phyloP scores from a whole-genome alignment of 2,797 vertebrate species.

The Labeo calbasu region DNA sequence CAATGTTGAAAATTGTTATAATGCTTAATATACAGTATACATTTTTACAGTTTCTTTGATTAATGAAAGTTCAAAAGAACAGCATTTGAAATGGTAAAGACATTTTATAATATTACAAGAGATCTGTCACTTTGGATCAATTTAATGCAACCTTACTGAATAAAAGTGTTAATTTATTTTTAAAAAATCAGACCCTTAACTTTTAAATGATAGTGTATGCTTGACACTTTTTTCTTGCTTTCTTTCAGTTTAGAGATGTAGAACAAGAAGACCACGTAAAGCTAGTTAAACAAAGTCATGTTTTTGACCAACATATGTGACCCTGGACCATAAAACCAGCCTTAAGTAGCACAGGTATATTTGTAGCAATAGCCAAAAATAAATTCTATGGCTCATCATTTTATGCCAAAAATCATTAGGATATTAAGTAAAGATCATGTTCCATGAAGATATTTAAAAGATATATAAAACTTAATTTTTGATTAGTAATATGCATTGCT shows the following conservation, averaged over 20 bases:
- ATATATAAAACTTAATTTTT: too few species aligned
- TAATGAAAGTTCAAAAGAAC: background rate
- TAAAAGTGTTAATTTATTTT: background rate
- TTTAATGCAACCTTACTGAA: background rate
- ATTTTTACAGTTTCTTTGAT: background rate
- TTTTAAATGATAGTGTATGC: background rate
- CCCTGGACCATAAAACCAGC: too few species aligned
- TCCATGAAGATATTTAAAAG: too few species aligned
- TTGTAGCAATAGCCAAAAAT: too few species aligned
- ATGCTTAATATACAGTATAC: background rate
- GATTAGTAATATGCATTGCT: too few species aligned
- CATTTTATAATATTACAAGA: background rate
- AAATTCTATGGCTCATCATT: too few species aligned
- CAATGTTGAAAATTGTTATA: background rate
- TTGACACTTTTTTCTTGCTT: background rate
- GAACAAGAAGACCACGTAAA: background rate
- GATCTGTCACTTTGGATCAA: background rate
- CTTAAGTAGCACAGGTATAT: too few species aligned
- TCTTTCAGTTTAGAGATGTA: background rate
- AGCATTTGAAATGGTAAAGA: background rate
- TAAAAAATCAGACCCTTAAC: background rate
- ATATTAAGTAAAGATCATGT: too few species aligned
- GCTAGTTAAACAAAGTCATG: background rate
- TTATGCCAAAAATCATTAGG: too few species aligned
- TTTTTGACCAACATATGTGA: background rate